Percentiles rank a stretch among this genome's conserved stretches.
These are phyloP conservation scores for Drosophila affinis DNA, from an alignment of 2,888 invertebrate genomes.

Conservation along the genomic window DNA sequence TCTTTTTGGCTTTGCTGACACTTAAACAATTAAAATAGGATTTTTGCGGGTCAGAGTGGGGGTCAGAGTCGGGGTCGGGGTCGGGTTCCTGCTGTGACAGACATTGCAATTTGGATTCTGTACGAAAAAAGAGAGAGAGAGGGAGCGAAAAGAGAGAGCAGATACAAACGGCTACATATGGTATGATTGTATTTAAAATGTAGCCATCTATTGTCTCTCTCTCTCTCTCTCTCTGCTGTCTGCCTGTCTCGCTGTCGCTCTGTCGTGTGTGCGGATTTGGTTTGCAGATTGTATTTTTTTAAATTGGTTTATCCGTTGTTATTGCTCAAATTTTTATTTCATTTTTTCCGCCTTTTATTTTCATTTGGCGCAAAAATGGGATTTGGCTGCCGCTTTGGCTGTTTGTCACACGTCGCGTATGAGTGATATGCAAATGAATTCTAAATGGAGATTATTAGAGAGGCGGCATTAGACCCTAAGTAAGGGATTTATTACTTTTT, in stretches of 20 bases:
- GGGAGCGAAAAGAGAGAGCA: neutral
- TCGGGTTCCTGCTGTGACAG: slow-evolving; percentile 31
- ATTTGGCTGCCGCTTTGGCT: slow-evolving; percentile 10
- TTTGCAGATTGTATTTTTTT: slow-evolving; percentile 43
- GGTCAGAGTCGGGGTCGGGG: neutral
- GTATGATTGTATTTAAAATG: slow-evolving; percentile 44
- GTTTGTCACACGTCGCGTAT: slow-evolving; percentile 31
- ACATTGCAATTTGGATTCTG: slow-evolving; percentile 52
- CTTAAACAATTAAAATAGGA: slow-evolving; percentile 51
- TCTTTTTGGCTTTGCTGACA: slow-evolving; percentile 33
- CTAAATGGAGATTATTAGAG: slow-evolving; percentile 30
- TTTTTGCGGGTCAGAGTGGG: slow-evolving; percentile 1
- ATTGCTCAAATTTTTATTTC: slow-evolving; percentile 35
- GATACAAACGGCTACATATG: slow-evolving; percentile 20
- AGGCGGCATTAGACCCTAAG: slow-evolving; percentile 29
- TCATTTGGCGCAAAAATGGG: slow-evolving; percentile 17
- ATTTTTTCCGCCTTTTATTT: slow-evolving; percentile 25
- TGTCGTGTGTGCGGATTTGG: slow-evolving; percentile 36
- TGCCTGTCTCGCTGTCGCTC: slow-evolving; percentile 7
- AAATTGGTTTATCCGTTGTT: slow-evolving; percentile 43
- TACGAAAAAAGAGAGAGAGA: slow-evolving; percentile 23
- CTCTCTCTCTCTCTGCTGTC: slow-evolving; percentile 2
- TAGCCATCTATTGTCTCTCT: slow-evolving; percentile 19
- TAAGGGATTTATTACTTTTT: slow-evolving; percentile 29
- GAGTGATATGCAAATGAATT: slow-evolving; percentile 55